Percentiles rank a stretch among this genome's conserved stretches.
These are phyloP conservation scores for Onychomys leucogaster DNA, from an alignment of 2,797 vertebrate species.

Conservation along the genomic window DNA sequence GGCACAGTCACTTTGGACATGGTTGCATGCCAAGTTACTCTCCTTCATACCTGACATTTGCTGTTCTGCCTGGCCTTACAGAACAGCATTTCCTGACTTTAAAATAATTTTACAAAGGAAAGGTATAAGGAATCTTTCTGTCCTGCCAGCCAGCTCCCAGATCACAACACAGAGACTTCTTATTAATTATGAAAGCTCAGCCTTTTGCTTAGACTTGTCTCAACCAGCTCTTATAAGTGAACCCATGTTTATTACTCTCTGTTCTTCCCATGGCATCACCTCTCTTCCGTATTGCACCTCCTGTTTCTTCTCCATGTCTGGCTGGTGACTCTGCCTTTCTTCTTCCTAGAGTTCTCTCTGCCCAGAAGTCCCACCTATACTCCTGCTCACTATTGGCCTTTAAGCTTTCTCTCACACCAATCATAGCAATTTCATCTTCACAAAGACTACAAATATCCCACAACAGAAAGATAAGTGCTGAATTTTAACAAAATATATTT, in stretches of 20 bases:
- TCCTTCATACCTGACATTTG: slow-evolving; percentile 2
- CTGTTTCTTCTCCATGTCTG: not conserved
- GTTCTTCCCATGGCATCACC: not conserved
- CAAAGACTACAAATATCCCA: not conserved
- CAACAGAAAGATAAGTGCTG: not conserved
- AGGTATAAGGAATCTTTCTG: not conserved
- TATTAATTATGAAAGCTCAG: not conserved
- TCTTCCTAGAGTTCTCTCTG: not conserved
- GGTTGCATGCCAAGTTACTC: not conserved
- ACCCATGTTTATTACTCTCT: not conserved
- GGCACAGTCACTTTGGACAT: not conserved
- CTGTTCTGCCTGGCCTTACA: slow-evolving; percentile 41
- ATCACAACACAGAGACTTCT: not conserved
- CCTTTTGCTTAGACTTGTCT: not conserved
- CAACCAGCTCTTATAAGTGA: not conserved
- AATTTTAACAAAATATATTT: not conserved
- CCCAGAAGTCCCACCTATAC: not conserved
- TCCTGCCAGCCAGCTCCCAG: not conserved
- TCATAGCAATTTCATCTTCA: not conserved
- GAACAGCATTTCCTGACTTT: slow-evolving; percentile 17
- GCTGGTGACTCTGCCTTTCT: not conserved
- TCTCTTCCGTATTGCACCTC: not conserved
- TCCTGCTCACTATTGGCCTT: not conserved
- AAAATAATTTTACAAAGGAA: slow-evolving; percentile 33
- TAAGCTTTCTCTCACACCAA: not conserved